Conservation (phyloP, 1,140 invertebrate genomes). For the Papilio polyxenes region DNA sequence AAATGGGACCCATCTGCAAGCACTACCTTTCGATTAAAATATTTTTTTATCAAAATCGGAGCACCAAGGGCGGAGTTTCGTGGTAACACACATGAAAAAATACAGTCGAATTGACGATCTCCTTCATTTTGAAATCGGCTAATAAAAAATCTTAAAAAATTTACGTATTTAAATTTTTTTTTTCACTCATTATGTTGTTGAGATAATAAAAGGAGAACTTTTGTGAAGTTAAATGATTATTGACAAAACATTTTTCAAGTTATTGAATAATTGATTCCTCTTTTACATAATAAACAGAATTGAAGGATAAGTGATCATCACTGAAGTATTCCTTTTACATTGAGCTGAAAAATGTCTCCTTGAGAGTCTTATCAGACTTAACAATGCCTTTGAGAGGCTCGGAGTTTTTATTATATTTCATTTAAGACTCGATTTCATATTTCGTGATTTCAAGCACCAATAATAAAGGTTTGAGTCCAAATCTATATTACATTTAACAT, state of each 20-base stretch:
- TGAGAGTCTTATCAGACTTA: background rate
- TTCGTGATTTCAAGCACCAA: background rate
- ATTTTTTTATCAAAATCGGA: too few relatives aligned
- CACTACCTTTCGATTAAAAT: too few relatives aligned
- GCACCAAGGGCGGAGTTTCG: too few relatives aligned
- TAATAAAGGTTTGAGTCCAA: background rate
- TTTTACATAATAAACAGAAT: background rate
- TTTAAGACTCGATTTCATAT: slow-evolving; percentile 2
- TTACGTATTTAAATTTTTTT: too few relatives aligned
- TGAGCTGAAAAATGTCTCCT: slow-evolving; percentile 6
- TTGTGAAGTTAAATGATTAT: background rate
- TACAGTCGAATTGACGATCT: too few relatives aligned
- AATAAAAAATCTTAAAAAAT: too few relatives aligned
- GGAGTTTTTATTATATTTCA: background rate
- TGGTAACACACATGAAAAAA: too few relatives aligned
- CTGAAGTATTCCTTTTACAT: slow-evolving; percentile 13
- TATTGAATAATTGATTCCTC: slow-evolving; percentile 8
- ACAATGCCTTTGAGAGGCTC: slow-evolving; percentile 1
- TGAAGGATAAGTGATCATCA: background rate
- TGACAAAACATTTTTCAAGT: background rate
- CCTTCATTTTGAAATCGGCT: too few relatives aligned
- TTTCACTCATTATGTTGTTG: too few relatives aligned
- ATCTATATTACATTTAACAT: background rate
- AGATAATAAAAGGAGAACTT: background rate
- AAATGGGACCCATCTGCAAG: too few relatives aligned